A percentile compares a stretch with the other conserved stretches of the same genome.
These are phyloP conservation scores for Carassius gibelio DNA, from an alignment of 2,113 vertebrate genomes.

Conservation along the genomic window DNA sequence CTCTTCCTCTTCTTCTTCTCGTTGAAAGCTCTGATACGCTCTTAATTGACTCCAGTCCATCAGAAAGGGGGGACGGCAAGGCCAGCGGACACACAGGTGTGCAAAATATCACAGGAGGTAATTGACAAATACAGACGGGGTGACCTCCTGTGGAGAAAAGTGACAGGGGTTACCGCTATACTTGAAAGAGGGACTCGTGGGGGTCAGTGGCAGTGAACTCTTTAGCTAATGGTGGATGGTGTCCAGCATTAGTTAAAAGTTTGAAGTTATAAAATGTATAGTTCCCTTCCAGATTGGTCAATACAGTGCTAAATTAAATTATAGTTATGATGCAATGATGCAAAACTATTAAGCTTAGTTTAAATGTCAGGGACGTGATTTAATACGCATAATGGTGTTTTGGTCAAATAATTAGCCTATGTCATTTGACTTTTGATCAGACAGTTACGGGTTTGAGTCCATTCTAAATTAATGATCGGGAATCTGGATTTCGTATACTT, in stretches of 20 bases:
- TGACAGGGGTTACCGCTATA: neutral
- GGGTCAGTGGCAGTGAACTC: conserved; percentile 3
- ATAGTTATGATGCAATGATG: neutral
- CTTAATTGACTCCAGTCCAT: conserved; percentile 71
- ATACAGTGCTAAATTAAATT: neutral
- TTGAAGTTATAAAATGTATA: neutral
- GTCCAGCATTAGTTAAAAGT: neutral
- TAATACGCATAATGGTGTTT: neutral
- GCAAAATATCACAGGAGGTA: conserved; percentile 51
- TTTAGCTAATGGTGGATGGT: neutral
- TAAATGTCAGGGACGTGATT: neutral
- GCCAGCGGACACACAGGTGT: conserved; percentile 39
- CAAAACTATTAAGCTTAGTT: neutral
- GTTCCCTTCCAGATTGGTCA: neutral
- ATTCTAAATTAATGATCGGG: neutral
- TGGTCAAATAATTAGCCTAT: neutral
- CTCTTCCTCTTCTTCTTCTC: conserved; percentile 57
- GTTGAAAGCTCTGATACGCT: conserved; percentile 65
- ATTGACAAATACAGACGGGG: conserved; percentile 31
- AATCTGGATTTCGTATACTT: neutral
- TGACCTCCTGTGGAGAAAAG: conserved; percentile 39
- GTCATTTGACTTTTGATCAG: neutral
- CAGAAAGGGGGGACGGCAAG: conserved; percentile 11
- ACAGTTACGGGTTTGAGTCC: neutral
- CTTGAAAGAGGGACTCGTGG: neutral